Evolutionary conservation across 2,888 invertebrate genomes (phyloP), one percentile per base, ranked within the genome.

Genomic region (Tinea semifulvella): DNA sequence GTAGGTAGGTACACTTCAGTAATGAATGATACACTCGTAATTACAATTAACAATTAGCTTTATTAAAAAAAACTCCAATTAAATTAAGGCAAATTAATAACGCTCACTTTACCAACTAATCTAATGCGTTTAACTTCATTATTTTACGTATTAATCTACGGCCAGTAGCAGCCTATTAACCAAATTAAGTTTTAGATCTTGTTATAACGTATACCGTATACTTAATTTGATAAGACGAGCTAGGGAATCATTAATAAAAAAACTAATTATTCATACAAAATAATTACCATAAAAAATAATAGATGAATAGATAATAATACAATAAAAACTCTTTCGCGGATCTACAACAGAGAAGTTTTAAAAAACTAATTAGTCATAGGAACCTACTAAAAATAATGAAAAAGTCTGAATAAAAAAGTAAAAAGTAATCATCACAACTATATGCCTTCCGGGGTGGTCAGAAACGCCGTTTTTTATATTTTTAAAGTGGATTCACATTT

Each of bases 31-130:
- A 40, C 20, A 40, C 40, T 2, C 31, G 28, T 50, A 49, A 63
- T 61, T 61, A 59, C 58, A 57, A 58, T 56, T 51, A 44, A 57
- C 62, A 62, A 63, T 63, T 63, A 60, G 50, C 48, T 54, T 54
- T 61, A 59, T 60, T 61, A 60, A 31, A 43, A 20, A 43, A 20
- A 58, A 58, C 53, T 53, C 52, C 53, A 55, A 54, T 54, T 54
- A 57, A 59, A 58, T 60, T 52, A 55, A 55, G 46, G 49, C 51
- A 52, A 57, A 58, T 56, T 61, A 60, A 58, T 58, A 56, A 57
- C 55, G 50, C 50, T 56, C 53, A 56, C 53, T 56, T 63, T 56
- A 61, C 53, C 50, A 57, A 57, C 54, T 61, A 61, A 63, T 61
- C 56, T 56, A 58, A 52, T 50, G 42, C 45, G 35, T 48, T 46